Evolutionary conservation across 2,888 invertebrate species (phyloP), one percentile per base, ranked within the genome.

Genomic region (Mythimna pallens): DNA sequence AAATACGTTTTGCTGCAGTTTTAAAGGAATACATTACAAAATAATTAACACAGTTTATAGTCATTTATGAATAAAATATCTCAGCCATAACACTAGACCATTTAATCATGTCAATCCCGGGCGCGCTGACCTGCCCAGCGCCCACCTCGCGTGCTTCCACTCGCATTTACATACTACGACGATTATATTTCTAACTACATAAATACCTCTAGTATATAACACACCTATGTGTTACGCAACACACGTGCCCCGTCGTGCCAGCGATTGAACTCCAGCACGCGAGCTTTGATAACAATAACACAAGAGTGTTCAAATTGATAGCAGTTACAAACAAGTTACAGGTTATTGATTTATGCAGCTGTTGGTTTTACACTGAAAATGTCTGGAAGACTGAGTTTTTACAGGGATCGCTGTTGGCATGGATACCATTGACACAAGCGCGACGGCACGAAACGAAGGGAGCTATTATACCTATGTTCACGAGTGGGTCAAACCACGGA

Each of bases 141-240:
- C 14, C 59, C 22, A 2, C 55, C 47, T 70, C 50, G 70, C 78
- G 78, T 78, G 75, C 57, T 63, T 14, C n/a, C n/a, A 14, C 62
- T 50, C 40, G 20, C 59, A 64, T 78, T 70, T 71, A 76, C 76
- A 71, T 76, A 79, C 76, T 67, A 76, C 64, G 20, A 65, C 43
- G 30, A 55, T 65, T 50, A 70, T 66, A 75, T 57, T 9, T 55
- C n/a, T 62, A 76, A 36, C n/a, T 40, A 63, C 17, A 47, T 20
- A 47, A 14, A 6, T 43, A 14, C 22, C 65, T 12, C n/a, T 8
- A 55, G 67, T 62, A 79, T 59, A 65, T 67, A 70, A 71, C 67
- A 58, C 62, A 30, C 69, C 65, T 62, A 69, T 36, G 40, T 68
- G 65, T 71, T 70, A 67, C 76, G 55, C 59, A 59, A 70, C 30